These are phyloP conservation scores for Brachypalpus laphriformis DNA, from an alignment of 2,888 invertebrate genomes.

Conservation along the genomic window DNA sequence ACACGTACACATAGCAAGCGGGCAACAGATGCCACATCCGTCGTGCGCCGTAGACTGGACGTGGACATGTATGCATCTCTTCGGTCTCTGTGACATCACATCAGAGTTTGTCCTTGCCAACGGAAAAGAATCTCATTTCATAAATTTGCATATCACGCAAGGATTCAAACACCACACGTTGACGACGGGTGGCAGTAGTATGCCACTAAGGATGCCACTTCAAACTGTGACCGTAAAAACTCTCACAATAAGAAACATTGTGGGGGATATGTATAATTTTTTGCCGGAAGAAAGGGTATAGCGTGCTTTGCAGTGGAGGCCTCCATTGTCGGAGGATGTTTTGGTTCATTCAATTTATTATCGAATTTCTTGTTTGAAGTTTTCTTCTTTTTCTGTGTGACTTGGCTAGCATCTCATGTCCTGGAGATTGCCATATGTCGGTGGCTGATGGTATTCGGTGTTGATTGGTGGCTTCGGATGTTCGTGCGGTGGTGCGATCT, in stretches of 20 bases:
- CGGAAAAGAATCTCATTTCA: constrained; percentile 45
- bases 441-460: constrained; percentile 25
- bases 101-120: constrained; percentile 42
- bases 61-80: constrained; percentile 25
- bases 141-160: constrained; percentile 63
- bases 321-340: constrained; percentile 16
- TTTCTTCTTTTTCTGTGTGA: constrained; percentile 20
- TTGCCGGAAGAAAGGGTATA: background rate
- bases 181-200: constrained; percentile 1
- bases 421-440: background rate
- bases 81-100: constrained; percentile 18
- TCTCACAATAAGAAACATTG: constrained; percentile 24
- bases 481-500: background rate
- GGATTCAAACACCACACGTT: constrained; percentile 35
- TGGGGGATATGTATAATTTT: constrained; percentile 1
- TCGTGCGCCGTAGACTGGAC: constrained; percentile 1
- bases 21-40: constrained; percentile 45
- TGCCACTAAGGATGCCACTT: constrained; percentile 38
- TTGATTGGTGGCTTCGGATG: constrained; percentile 27
- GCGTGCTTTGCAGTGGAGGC: background rate
- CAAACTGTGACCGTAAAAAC: background rate
- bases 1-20: background rate
- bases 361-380: constrained; percentile 46
- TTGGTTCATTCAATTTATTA: constrained; percentile 46
- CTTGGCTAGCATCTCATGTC: constrained; percentile 5